Evolutionary conservation across 1,140 invertebrate genomes (phyloP).

Genomic region (Melitaea cinxia): DNA sequence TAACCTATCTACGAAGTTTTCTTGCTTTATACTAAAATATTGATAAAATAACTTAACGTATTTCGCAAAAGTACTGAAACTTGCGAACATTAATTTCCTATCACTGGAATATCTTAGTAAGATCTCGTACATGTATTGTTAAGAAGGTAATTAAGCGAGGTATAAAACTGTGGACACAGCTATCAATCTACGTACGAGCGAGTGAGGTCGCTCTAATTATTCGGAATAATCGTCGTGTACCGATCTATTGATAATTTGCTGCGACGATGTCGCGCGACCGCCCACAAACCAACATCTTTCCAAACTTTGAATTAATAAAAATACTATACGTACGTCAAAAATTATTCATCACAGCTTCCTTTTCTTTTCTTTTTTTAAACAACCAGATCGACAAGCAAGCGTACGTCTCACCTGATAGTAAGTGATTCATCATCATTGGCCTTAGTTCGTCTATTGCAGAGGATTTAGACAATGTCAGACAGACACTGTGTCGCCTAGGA

Average conservation of each 20-base stretch:
- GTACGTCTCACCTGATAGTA: too few species aligned
- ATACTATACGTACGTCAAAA: neutral
- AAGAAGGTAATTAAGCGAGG: neutral
- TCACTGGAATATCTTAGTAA: neutral
- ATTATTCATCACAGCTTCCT: neutral
- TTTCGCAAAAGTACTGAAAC: too few species aligned
- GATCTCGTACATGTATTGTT: neutral
- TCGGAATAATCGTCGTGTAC: constrained; percentile 78
- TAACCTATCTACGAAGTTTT: too few species aligned
- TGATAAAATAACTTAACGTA: too few species aligned
- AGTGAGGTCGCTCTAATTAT: constrained; percentile 67
- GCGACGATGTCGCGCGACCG: constrained; percentile 68
- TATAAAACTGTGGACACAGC: constrained; percentile 1
- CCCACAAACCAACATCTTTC: constrained; percentile 51
- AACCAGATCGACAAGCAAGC: too few species aligned
- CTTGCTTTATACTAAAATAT: too few species aligned
- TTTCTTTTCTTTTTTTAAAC: too few species aligned
- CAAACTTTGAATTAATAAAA: constrained; percentile 47
- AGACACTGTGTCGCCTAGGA: too few species aligned
- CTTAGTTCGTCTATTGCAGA: too few species aligned
- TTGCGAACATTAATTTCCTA: too few species aligned
- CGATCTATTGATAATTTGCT: constrained; percentile 75
- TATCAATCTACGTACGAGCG: constrained; percentile 30
- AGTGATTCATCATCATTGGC: too few species aligned
- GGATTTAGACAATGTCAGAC: too few species aligned